A percentile compares a stretch with the other conserved stretches of the same genome.
Evolutionary conservation across 2,888 invertebrate species (phyloP).

Genomic region (Platycheirus rosarum): DNA sequence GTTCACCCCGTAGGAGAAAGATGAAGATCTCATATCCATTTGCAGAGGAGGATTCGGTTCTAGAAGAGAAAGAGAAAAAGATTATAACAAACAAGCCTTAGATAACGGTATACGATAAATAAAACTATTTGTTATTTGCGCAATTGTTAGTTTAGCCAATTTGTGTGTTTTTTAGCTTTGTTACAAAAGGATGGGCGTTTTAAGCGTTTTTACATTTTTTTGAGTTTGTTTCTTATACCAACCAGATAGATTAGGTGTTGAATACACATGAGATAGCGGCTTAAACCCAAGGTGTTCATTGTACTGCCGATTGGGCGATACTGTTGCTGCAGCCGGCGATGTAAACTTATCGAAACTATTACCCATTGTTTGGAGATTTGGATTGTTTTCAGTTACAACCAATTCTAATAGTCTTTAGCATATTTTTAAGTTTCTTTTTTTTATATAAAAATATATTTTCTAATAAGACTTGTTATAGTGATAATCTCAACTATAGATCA

Average conservation of each 20-base stretch:
- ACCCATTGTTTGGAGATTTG: slow-evolving; percentile 76
- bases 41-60: slow-evolving; percentile 70
- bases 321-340: slow-evolving; percentile 56
- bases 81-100: slow-evolving; percentile 41
- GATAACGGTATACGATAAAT: slow-evolving; percentile 48
- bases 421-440: neutral
- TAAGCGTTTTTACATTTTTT: slow-evolving; percentile 8
- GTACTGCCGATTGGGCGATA: slow-evolving; percentile 43
- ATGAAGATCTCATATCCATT: slow-evolving; percentile 81
- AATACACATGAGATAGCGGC: slow-evolving; percentile 78
- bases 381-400: too few species aligned
- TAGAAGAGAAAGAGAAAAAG: slow-evolving; percentile 71
- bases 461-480: neutral
- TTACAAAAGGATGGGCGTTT: slow-evolving; percentile 30
- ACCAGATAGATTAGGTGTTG: slow-evolving; percentile 81
- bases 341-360: slow-evolving; percentile 80
- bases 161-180: slow-evolving; percentile 36
- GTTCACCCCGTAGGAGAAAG: slow-evolving; percentile 81
- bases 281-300: slow-evolving; percentile 62
- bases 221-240: slow-evolving; percentile 75
- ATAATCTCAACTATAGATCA: too few species aligned
- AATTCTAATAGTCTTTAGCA: neutral
- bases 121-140: slow-evolving; percentile 24
- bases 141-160: slow-evolving; percentile 37
- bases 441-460: neutral